Evolutionary conservation across 2,888 invertebrate genomes (phyloP), one percentile per base, ranked within the genome.

Genomic region (Eremobia ochroleuca): DNA sequence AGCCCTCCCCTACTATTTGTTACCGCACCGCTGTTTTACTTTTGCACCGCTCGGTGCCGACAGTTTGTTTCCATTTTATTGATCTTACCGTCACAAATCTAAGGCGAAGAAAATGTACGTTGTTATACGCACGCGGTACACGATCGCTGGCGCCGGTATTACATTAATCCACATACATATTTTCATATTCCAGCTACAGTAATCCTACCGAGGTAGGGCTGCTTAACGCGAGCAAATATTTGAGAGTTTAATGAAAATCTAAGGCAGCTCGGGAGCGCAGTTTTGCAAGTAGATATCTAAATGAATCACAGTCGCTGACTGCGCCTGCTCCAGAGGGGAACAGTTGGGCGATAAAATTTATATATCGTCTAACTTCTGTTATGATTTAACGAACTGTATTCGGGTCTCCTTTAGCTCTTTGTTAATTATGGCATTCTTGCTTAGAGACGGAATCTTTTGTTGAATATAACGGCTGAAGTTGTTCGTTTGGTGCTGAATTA

Each of bases 211-310:
- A 89, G 88, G 91, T 90, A 92, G 91, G 91, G 92, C 90, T 93
- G 92, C 92, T 92, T 93, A 92, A 93, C 90, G 89, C 90, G 91
- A 89, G 92, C 94, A 94, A 95, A 96, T 95, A 95, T 96, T 95
- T 95, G 94, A 94, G 93, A 92, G 90, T 93, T 94, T 95, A 95
- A 96, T 95, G 94, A 95, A 95, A 95, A 95, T 94, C 94, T 96
- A 94, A 94, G 92, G 90, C 93, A 90, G 90, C 90, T 87, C 82
- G 86, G 87, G 90, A 92, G 92, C 92, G 89, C 93, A 93, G 92
- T 94, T 94, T 93, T 93, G 92, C 91, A 92, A 92, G 92, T 92
- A 94, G 92, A 92, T 91, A 92, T 92, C 92, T 93, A 93, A 95
- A 95, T 95, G 95, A 95, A 95, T 96, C 94, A 94, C 92, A 91